Evolutionary conservation across 2,888 invertebrate species (phyloP), one percentile per base, ranked within the genome.

Genomic region (Drosophila hamatofila): DNA sequence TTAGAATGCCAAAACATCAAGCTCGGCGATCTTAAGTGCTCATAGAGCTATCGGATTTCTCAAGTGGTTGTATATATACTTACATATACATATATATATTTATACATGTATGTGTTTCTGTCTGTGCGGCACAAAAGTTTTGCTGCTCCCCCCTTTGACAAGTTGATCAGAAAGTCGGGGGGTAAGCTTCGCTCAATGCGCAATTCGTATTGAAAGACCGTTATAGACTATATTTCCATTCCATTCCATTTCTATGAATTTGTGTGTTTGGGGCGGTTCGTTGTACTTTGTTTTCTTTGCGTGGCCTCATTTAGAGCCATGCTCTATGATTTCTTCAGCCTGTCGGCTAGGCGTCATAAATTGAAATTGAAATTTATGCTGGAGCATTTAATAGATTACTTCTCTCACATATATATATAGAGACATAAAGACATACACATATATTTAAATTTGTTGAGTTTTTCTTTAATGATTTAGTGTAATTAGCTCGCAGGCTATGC

Each of bases 291-390:
- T 69, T 68, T 73, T 74, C 70, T 67, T 35, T 70, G 54, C 48
- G 71, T 86, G 86, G 79, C 86, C 89, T 88, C 86, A 82, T 86
- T 86, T 88, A 7, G 56, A 41, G 51, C 78, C 56, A 66, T 68
- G 70, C 75, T 81, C 81, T 68, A 35, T 60, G 69, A 67, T 63
- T 56, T 57, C 41, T 33, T 42, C 35, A 18, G 44, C 16, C 44
- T 57, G 55, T 59, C 62, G 59, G 41, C 63, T 80, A 75, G 82
- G 80, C 85, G 71, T 85, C 72, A 89, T 79, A 88, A 86, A 86
- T 86, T 86, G 88, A 83, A 81, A 89, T 86, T 89, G 88, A 89
- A 83, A 86, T 86, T 89, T 86, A 86, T 86, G 89, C 88, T 80
- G 89, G 83, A 72, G 44, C 89, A 89, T 79, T 89, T 85, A 89